phyloP scores from a whole-genome alignment of 2,797 vertebrate species.

The Catostomus latipinnis region DNA sequence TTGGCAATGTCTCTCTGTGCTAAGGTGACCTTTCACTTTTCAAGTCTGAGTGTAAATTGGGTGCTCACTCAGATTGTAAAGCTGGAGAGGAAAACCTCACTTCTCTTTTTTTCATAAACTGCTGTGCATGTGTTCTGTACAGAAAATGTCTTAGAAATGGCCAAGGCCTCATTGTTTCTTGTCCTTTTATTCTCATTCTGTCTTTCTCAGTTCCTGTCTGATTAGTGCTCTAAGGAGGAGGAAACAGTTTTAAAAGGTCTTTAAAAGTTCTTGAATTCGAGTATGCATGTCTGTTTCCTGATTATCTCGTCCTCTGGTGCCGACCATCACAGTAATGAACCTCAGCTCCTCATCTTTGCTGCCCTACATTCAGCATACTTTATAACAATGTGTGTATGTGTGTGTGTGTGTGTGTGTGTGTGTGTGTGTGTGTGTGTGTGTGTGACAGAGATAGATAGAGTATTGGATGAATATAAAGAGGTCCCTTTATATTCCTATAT shows the following conservation, averaged over 20 bases:
- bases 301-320: background rate
- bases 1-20: background rate
- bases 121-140: constrained; percentile 12
- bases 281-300: constrained; percentile 13
- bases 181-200: background rate
- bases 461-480: constrained; percentile 9
- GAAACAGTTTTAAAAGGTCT: background rate
- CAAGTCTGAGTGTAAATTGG: constrained; percentile 18
- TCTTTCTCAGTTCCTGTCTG: background rate
- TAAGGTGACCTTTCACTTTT: constrained; percentile 33
- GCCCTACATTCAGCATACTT: constrained; percentile 11
- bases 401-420: constrained; percentile 19
- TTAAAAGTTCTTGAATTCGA: constrained; percentile 6
- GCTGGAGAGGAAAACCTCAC: background rate
- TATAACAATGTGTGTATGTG: constrained; percentile 43
- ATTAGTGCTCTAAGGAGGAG: constrained; percentile 13
- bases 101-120: constrained; percentile 27
- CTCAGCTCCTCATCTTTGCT: constrained; percentile 60
- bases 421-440: constrained; percentile 32
- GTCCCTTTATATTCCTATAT: too few species aligned
- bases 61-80: constrained; percentile 22
- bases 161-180: background rate
- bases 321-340: constrained; percentile 29
- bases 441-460: background rate
- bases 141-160: background rate